Percentiles rank a stretch among this genome's conserved stretches.
Evolutionary conservation across 2,797 vertebrate genomes (phyloP).

Genomic region (Enteromius fasciolatus): DNA sequence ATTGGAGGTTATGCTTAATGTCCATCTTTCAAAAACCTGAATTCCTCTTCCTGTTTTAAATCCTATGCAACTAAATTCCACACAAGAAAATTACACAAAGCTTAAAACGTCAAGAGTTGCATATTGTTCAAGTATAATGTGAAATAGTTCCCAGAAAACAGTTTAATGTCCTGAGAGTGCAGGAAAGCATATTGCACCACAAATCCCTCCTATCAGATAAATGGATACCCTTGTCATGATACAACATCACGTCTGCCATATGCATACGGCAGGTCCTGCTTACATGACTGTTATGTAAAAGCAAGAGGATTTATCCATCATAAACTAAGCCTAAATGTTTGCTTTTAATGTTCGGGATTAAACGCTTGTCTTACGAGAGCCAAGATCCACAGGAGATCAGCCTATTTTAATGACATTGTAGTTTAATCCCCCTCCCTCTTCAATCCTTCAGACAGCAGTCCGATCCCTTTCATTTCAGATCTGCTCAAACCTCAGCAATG

Average conservation of each 20-base stretch:
- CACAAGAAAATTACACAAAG: background rate
- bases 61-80: background rate
- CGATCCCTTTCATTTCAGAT: conserved; percentile 56
- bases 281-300: conserved; percentile 54
- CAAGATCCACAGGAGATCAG: conserved; percentile 70
- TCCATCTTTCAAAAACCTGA: background rate
- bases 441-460: conserved; percentile 72
- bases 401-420: conserved; percentile 78
- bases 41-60: background rate
- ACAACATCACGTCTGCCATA: background rate
- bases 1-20: background rate
- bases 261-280: background rate
- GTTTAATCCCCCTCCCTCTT: conserved; percentile 73
- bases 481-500: conserved; percentile 31
- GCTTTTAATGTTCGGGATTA: conserved; percentile 79
- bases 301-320: conserved; percentile 45
- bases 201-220: conserved; percentile 17
- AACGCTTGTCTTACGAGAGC: conserved; percentile 71
- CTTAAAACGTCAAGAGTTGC: conserved; percentile 14
- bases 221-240: conserved; percentile 10
- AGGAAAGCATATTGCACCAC: conserved; percentile 17
- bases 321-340: conserved; percentile 75
- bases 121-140: background rate
- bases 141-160: conserved; percentile 2
- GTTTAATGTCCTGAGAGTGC: background rate